Evolutionary conservation across 2,888 invertebrate species (phyloP).

Genomic region (Lithophane socia): DNA sequence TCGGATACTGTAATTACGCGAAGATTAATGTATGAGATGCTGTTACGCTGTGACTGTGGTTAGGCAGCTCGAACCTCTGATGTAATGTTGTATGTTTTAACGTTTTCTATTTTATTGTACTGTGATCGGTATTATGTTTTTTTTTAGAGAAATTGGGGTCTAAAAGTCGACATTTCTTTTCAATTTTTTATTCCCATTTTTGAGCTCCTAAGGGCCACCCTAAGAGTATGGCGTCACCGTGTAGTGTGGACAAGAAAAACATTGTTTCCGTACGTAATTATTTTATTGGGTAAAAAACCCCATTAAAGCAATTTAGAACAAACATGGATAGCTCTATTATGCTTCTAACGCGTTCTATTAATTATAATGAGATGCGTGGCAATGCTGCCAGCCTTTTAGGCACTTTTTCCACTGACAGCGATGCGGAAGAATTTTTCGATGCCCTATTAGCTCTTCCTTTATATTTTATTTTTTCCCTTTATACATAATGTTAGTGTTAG

Average conservation of each 20-base stretch:
- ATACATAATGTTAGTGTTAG: too few relatives aligned
- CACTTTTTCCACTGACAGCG: too few relatives aligned
- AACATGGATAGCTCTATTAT: background rate
- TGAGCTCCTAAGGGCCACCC: background rate
- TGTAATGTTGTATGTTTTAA: conserved; percentile 21
- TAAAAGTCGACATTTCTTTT: background rate
- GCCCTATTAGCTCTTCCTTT: too few relatives aligned
- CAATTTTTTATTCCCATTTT: background rate
- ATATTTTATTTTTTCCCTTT: too few relatives aligned
- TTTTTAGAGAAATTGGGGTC: background rate
- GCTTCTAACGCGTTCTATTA: background rate
- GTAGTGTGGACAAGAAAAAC: too few relatives aligned
- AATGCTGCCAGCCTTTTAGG: too few relatives aligned
- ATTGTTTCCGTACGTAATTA: background rate
- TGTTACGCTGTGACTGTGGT: conserved; percentile 30
- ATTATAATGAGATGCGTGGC: too few relatives aligned
- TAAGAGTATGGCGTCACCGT: background rate
- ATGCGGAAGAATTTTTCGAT: too few relatives aligned
- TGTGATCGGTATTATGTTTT: conserved; percentile 1
- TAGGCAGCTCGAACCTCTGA: conserved; percentile 14
- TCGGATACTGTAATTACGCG: conserved; percentile 38
- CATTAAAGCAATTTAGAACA: background rate
- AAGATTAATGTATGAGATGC: conserved; percentile 25
- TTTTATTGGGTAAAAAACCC: background rate
- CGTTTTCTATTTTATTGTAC: conserved; percentile 14